Evolutionary conservation across 2,888 invertebrate species (phyloP).

Genomic region (Cyaniris semiargus): DNA sequence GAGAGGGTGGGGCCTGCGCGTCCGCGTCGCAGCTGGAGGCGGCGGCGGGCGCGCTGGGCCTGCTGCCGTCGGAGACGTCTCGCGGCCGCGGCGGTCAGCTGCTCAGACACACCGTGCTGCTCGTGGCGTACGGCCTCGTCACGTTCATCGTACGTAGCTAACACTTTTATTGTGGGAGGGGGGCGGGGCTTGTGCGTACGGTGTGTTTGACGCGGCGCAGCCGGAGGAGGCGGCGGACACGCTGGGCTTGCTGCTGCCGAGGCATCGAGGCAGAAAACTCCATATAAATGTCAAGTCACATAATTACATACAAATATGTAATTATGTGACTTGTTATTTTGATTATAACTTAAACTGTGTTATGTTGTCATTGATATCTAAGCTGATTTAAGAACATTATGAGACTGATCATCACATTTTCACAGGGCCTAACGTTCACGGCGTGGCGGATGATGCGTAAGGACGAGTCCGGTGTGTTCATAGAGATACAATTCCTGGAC

Average conservation of each 20-base stretch:
- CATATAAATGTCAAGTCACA: too few species aligned
- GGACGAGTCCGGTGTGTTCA: conserved; percentile 92
- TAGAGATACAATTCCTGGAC: conserved; percentile 95
- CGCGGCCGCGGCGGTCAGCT: conserved; percentile 82
- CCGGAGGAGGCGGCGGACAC: background rate
- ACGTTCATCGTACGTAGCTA: conserved; percentile 90
- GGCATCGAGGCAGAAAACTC: too few species aligned
- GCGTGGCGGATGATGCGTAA: conserved; percentile 91
- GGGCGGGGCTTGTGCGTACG: background rate
- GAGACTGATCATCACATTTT: conserved; percentile 31
- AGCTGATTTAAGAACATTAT: too few species aligned
- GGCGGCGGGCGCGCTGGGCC: background rate
- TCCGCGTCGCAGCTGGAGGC: background rate
- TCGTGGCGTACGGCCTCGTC: conserved; percentile 88
- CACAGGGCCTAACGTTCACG: conserved; percentile 89
- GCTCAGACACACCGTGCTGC: conserved; percentile 89
- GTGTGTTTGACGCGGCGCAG: background rate
- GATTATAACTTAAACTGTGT: too few species aligned
- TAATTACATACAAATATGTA: too few species aligned
- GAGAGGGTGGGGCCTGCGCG: background rate
- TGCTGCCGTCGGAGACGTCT: conserved; percentile 47
- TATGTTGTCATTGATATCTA: too few species aligned
- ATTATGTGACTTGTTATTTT: too few species aligned
- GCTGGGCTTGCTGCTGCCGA: background rate
- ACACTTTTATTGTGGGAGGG: background rate